Percentiles rank a stretch among this genome's conserved stretches.
Evolutionary conservation across 2,888 invertebrate species (phyloP).

Genomic region (Enchytraeus crypticus): DNA sequence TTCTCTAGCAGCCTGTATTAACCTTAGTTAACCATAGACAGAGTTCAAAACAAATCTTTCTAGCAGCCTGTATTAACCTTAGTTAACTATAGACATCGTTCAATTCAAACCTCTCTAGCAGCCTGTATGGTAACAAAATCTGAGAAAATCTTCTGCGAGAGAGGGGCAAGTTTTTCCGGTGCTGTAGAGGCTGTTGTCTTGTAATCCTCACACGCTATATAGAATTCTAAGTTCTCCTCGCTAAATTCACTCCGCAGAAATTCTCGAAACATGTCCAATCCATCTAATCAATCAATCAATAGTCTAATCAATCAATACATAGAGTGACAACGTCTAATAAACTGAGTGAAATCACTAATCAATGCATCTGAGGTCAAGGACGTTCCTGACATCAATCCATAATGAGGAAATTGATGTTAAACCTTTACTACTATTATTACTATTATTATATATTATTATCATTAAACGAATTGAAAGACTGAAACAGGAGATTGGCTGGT

Average conservation of each 20-base stretch:
- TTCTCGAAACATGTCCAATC: slow-evolving; percentile 53
- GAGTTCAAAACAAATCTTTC: no score
- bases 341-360: neutral
- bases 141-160: slow-evolving; percentile 52
- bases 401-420: no score
- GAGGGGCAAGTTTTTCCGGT: slow-evolving; percentile 39
- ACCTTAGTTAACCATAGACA: no score
- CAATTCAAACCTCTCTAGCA: slow-evolving; percentile 53
- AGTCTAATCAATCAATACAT: neutral
- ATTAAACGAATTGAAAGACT: no score
- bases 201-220: slow-evolving; percentile 56
- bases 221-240: slow-evolving; percentile 57
- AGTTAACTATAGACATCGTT: no score
- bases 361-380: no score
- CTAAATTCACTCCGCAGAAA: slow-evolving; percentile 55
- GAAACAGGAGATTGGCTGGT: no score
- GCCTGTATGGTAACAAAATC: slow-evolving; percentile 54
- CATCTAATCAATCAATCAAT: slow-evolving; percentile 45
- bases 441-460: no score
- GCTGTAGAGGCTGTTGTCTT: slow-evolving; percentile 39
- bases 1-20: no score
- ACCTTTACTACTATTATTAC: no score
- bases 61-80: no score
- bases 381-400: no score
- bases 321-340: neutral